Evolutionary conservation across 2,797 vertebrate species (phyloP).

Genomic region (Lagorchestes hirsutus): DNA sequence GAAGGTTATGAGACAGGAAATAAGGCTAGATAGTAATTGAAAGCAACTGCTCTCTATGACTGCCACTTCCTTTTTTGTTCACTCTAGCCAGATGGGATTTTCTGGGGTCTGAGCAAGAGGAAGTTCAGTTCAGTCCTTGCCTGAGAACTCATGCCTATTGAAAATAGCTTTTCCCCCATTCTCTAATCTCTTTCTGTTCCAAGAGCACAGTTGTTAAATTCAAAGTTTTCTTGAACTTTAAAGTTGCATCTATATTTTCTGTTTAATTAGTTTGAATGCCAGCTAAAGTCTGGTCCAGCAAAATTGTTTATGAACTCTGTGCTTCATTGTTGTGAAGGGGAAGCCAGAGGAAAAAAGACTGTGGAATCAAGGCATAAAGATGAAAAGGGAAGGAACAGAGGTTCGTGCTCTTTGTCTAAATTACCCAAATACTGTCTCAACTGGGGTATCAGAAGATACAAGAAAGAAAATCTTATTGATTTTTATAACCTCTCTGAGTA

Average conservation of each 20-base stretch:
- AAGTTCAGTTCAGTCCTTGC: not conserved
- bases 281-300: not conserved
- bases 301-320: not conserved
- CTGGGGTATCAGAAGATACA: no score
- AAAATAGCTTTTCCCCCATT: not conserved
- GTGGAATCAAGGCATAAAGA: not conserved
- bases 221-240: not conserved
- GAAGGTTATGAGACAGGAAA: not conserved
- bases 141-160: not conserved
- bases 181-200: not conserved
- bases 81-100: not conserved
- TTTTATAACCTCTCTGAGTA: not conserved
- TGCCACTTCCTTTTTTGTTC: not conserved
- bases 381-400: not conserved
- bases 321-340: not conserved
- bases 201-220: not conserved
- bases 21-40: not conserved
- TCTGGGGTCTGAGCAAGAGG: not conserved
- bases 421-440: not conserved
- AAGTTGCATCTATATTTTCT: not conserved
- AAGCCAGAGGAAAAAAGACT: not conserved
- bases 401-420: not conserved
- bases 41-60: not conserved
- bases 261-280: not conserved
- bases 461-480: no score